Conservation (phyloP, 1,140 invertebrate genomes). For the Teleogryllus occipitalis region DNA sequence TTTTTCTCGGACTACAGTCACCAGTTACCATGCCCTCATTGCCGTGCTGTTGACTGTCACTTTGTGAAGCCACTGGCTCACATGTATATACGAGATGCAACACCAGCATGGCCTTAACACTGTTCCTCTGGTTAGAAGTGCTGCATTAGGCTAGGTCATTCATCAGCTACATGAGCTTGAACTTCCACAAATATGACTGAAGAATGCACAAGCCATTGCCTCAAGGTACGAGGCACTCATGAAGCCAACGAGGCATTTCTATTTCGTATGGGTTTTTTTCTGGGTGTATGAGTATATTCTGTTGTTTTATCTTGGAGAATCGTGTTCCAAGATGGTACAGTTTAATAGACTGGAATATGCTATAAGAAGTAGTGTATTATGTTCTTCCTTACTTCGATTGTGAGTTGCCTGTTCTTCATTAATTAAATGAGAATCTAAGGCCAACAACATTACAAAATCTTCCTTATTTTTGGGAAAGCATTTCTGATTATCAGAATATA, state of each 20-base stretch:
- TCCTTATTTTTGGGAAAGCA: no score
- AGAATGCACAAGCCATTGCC: neutral
- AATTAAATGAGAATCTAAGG: no score
- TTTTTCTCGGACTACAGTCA: slow-evolving; percentile 95
- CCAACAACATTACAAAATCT: no score
- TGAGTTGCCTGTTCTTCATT: no score
- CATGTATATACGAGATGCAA: slow-evolving; percentile 65
- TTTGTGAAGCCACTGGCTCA: slow-evolving; percentile 82
- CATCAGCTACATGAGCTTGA: neutral
- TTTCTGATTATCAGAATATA: no score
- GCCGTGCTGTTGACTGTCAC: slow-evolving; percentile 81
- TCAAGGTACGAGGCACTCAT: neutral
- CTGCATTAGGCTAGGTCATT: neutral
- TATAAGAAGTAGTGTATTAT: no score
- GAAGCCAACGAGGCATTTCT: neutral
- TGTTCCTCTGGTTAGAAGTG: neutral
- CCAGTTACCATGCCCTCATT: slow-evolving; percentile 82
- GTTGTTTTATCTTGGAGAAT: no score
- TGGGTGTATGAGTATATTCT: no score
- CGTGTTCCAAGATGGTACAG: no score
- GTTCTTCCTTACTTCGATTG: no score
- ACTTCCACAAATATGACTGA: neutral
- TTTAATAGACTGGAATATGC: no score
- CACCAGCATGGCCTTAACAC: slow-evolving; percentile 73
- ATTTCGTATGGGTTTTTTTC: no score